Evolutionary conservation across 2,888 invertebrate genomes (phyloP).

Genomic region (Glomeris marginata): DNA sequence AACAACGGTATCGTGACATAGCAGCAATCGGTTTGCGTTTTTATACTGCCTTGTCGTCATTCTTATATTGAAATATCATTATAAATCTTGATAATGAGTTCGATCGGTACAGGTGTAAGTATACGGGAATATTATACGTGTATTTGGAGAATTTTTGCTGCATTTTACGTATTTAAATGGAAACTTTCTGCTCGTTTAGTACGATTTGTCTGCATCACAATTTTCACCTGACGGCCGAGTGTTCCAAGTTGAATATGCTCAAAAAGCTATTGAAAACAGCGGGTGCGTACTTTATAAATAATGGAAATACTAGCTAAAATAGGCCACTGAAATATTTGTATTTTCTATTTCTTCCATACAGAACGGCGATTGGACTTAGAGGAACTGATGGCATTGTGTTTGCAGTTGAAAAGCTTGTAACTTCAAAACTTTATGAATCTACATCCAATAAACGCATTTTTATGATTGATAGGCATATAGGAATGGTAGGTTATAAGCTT

Average conservation of each 20-base stretch:
- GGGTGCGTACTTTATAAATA: too few species aligned
- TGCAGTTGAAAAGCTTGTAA: conserved; percentile 92
- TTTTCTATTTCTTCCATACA: conserved; percentile 24
- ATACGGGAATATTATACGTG: background rate
- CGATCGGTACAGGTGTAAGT: conserved; percentile 87
- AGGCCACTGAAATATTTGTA: background rate
- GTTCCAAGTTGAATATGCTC: conserved; percentile 99
- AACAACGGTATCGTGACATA: too few species aligned
- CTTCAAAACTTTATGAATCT: conserved; percentile 81
- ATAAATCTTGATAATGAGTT: conserved; percentile 51
- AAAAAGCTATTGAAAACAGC: conserved; percentile 96
- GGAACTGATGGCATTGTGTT: conserved; percentile 95
- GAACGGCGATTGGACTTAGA: conserved; percentile 81
- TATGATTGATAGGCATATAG: conserved; percentile 84
- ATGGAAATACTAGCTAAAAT: conserved; percentile 23
- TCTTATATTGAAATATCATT: background rate
- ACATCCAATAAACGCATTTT: conserved; percentile 77
- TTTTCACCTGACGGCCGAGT: conserved; percentile 99
- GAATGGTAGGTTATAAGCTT: conserved; percentile 49
- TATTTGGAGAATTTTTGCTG: conserved; percentile 1
- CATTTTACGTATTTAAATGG: conserved; percentile 1
- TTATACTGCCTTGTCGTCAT: too few species aligned
- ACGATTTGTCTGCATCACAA: conserved; percentile 99
- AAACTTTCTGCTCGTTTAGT: conserved; percentile 41
- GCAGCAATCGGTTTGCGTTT: too few species aligned